Evolutionary conservation across 2,888 invertebrate species (phyloP), one percentile per base, ranked within the genome.

Genomic region (Caenorhabditis parvicauda): DNA sequence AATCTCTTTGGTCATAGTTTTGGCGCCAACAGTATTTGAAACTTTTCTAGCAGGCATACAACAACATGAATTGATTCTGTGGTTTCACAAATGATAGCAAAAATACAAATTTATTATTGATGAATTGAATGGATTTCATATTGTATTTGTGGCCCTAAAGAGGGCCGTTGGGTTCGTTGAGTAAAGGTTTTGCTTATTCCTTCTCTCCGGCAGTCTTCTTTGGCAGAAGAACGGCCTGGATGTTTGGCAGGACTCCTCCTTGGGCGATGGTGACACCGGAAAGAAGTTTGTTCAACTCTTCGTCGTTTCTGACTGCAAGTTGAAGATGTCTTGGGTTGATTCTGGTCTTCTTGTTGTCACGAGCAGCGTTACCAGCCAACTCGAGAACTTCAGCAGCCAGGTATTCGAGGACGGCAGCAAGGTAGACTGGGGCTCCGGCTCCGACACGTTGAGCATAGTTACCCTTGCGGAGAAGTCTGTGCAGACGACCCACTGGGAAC

Each of bases 181-280:
- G n/a, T n/a, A n/a, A n/a, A n/a, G n/a, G n/a, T n/a, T n/a, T n/a
- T n/a, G n/a, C n/a, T 47, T 35, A 59, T 49, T 64, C 60, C 42
- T 61, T 60, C 25, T 66, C 62, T 32, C 54, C 71, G 39, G 63
- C 67, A 27, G 66, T 64, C 65, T 77, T 77, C 66, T 76, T 77
- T 54, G 77, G 76, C 56, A 76, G 61, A 21, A 76, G 63, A n/a
- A 67, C 62, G 39, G 76, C 68, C 53, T 75, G 72, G 59, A 76
- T 76, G 69, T 74, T 76, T 47, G 74, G 75, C 77, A 91, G 81
- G 0, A 91, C 90, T 72, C 90, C 91, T 54, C 90, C 90, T 82
- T 90, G 88, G 22, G 89, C 87, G 78, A 91, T 90, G 14, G 89
- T 89, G 1, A 90, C 90, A 38, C 88, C 88, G 35, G 67, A 47